phyloP scores from a whole-genome alignment of 2,888 invertebrate genomes.

The Eupithecia subfuscata region DNA sequence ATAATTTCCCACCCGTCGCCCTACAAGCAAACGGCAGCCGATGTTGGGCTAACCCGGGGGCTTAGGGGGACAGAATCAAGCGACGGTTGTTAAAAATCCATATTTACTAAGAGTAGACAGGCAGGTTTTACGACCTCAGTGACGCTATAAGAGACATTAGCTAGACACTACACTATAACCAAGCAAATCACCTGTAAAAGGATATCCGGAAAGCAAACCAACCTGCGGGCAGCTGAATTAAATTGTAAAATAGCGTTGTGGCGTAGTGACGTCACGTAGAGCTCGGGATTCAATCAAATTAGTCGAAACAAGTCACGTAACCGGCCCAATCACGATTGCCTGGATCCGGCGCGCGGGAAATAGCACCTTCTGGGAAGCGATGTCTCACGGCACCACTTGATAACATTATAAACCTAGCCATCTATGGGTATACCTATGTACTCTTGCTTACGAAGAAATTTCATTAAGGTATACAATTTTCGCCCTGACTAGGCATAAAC shows the following conservation, averaged over 20 bases:
- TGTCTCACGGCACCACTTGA: neutral
- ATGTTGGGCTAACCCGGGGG: neutral
- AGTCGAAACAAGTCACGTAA: conserved; percentile 40
- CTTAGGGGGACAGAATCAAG: neutral
- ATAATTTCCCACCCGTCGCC: neutral
- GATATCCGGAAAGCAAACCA: neutral
- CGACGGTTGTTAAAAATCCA: neutral
- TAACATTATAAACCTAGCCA: neutral
- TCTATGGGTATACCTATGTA: conserved; percentile 5
- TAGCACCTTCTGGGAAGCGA: conserved; percentile 4
- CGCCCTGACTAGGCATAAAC: too few relatives aligned
- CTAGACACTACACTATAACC: neutral
- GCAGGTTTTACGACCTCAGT: neutral
- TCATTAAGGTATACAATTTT: too few relatives aligned
- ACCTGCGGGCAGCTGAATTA: conserved; percentile 8
- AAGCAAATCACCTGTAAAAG: neutral
- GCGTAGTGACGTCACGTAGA: conserved; percentile 37
- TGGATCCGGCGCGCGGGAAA: conserved; percentile 10
- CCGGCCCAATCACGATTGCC: conserved; percentile 20
- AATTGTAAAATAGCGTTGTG: conserved; percentile 9
- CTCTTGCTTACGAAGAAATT: conserved; percentile 20
- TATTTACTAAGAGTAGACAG: too few relatives aligned
- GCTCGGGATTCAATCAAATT: conserved; percentile 41
- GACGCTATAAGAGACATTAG: too few relatives aligned
- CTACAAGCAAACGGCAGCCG: neutral